Evolutionary conservation across 1,140 invertebrate species (phyloP), one percentile per base, ranked within the genome.

Genomic region (Goniozus legneri): DNA sequence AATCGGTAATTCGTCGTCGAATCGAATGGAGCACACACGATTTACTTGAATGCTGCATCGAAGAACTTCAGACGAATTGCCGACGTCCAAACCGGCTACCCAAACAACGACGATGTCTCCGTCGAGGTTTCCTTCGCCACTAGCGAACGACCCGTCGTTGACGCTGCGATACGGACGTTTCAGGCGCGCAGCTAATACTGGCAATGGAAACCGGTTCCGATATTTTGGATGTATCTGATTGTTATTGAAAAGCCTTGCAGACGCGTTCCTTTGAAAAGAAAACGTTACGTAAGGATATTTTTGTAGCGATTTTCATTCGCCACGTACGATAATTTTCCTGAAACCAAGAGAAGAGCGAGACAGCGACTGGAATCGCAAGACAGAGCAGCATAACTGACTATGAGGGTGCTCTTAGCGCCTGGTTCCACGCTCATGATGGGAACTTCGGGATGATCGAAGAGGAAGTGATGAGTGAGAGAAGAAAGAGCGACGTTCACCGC

Each of bases 371-470:
- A 67, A 24, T 72, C 52, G 10, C 54, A 62, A 10, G 50, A 38
- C 2, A 74, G 52, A 6, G 60, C 58, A 3, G 56, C 61, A 8
- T 65, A 72, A n/a, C 65, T 64, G 20, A 75, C 50, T 0, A 73
- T 58, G 3, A 75, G 53, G 0, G 71, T 75, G 18, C 65, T 71
- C 15, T 70, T 69, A 12, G 56, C 52, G 1, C 56, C 70, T 1
- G 70, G 68, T n/a, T 73, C 65, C 3, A 75, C 60, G 18, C 58
- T 65, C 3, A 75, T 42, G 8, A 75, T 62, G 1, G 71, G 70
- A 2, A 74, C 70, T 44, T 75, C 70, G 0, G 73, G 71, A 57
- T 74, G 73, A 52, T 74, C 71, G 27, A 73, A 75, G 3, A 74
- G 49, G 14, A 73, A 74, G 32, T 75, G 71, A 56, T 73, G 68